Evolutionary conservation across 2,797 vertebrate genomes (phyloP).

Genomic region (Squalus acanthias): DNA sequence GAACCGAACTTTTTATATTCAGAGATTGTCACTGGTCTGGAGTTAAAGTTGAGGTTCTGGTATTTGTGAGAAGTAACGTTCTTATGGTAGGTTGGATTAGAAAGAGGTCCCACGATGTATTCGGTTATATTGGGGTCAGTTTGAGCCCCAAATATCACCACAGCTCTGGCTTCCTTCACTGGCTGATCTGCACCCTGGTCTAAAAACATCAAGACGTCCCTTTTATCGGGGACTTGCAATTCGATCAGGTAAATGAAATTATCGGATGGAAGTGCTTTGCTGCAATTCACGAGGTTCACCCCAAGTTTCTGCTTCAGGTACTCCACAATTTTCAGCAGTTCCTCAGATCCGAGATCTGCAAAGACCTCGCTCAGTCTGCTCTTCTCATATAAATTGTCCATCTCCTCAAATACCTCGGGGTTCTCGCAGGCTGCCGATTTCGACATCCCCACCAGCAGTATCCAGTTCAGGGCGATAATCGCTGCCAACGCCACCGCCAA

Average conservation of each 20-base stretch:
- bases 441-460: slow-evolving; percentile 49
- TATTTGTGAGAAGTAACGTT: slow-evolving; percentile 68
- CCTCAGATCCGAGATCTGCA: slow-evolving; percentile 63
- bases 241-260: slow-evolving; percentile 76
- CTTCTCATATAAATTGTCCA: neutral
- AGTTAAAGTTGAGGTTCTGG: slow-evolving; percentile 57
- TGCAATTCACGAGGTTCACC: slow-evolving; percentile 59
- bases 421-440: slow-evolving; percentile 43
- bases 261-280: slow-evolving; percentile 55
- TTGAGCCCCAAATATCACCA: slow-evolving; percentile 65
- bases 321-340: slow-evolving; percentile 62
- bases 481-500: slow-evolving; percentile 46
- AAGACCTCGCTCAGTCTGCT: slow-evolving; percentile 57
- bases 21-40: slow-evolving; percentile 57
- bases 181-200: slow-evolving; percentile 56
- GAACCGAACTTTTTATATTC: slow-evolving; percentile 62
- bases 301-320: slow-evolving; percentile 62
- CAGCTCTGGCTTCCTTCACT: slow-evolving; percentile 64
- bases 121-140: slow-evolving; percentile 64
- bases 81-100: slow-evolving; percentile 46
- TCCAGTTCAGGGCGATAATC: slow-evolving; percentile 41
- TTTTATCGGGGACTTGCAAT: slow-evolving; percentile 67
- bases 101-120: slow-evolving; percentile 73
- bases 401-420: neutral
- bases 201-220: slow-evolving; percentile 61